Conservation (phyloP, 1,140 invertebrate species). For the Bombus breviceps region DNA sequence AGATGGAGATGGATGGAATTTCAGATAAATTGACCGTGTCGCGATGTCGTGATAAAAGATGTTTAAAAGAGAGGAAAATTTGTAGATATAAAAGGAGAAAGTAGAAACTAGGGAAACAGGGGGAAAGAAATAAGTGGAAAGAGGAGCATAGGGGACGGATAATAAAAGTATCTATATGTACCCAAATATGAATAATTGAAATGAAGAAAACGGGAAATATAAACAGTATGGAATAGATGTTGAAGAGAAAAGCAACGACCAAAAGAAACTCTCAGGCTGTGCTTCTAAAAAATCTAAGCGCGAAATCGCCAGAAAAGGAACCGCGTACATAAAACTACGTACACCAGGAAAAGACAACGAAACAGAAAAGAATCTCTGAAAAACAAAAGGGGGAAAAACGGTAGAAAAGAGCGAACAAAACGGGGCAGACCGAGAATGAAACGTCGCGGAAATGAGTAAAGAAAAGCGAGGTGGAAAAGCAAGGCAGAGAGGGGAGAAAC, state of each 20-base stretch:
- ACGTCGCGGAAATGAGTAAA: neutral
- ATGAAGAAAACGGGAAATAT: neutral
- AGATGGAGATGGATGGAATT: too few species aligned
- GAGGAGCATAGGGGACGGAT: too few species aligned
- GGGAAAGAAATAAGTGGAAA: neutral
- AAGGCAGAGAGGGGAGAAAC: neutral
- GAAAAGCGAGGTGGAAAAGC: neutral
- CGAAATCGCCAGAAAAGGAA: too few species aligned
- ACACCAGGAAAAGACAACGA: neutral
- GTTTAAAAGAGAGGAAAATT: too few species aligned
- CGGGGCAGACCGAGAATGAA: neutral
- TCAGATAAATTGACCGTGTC: too few species aligned
- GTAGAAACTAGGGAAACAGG: neutral
- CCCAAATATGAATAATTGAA: neutral
- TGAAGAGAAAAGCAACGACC: neutral
- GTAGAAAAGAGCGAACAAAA: neutral
- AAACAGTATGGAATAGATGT: neutral
- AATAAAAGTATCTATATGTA: neutral
- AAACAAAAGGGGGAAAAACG: neutral
- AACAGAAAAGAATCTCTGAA: neutral
- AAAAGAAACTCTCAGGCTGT: rapidly evolving
- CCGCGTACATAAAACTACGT: neutral
- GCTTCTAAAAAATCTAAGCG: neutral
- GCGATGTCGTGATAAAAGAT: too few species aligned
- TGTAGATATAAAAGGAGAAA: too few species aligned